Evolutionary conservation across 1,140 invertebrate genomes (phyloP).

Genomic region (Oedothorax gibbosus): DNA sequence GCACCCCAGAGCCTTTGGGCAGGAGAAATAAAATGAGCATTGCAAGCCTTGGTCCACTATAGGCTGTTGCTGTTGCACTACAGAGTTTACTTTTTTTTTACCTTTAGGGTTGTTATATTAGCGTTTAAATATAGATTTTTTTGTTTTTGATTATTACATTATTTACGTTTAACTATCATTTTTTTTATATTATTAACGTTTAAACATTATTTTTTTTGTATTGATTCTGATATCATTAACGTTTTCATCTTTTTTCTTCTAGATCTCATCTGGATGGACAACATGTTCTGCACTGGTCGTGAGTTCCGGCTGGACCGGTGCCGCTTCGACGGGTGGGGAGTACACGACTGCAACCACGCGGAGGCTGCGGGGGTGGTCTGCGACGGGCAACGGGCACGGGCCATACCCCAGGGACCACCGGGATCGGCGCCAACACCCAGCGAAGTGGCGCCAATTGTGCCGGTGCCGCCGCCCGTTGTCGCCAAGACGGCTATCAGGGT

Average conservation of each 20-base stretch:
- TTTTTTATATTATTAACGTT: no score
- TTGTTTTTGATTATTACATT: no score
- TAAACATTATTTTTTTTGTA: no score
- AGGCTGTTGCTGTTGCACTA: no score
- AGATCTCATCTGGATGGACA: constrained; percentile 90
- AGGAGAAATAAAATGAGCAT: no score
- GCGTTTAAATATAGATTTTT: no score
- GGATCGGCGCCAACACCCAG: not conserved
- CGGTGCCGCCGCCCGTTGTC: not conserved
- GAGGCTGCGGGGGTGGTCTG: constrained; percentile 62
- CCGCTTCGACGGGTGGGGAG: constrained; percentile 84
- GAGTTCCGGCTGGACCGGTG: constrained; percentile 80
- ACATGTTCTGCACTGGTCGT: constrained; percentile 84
- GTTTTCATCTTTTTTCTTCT: not conserved
- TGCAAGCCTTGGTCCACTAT: no score
- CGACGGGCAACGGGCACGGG: constrained; percentile 46
- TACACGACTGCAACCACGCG: constrained; percentile 77
- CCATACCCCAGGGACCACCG: constrained; percentile 23
- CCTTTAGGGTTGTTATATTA: no score
- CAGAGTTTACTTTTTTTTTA: no score
- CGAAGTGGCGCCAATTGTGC: not conserved
- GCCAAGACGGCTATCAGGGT: constrained; percentile 46
- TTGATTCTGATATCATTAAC: no score
- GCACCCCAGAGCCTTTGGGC: no score
- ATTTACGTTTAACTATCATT: no score